Conservation (phyloP, 2,797 vertebrate species). For the Eurystomus glaucurus region DNA sequence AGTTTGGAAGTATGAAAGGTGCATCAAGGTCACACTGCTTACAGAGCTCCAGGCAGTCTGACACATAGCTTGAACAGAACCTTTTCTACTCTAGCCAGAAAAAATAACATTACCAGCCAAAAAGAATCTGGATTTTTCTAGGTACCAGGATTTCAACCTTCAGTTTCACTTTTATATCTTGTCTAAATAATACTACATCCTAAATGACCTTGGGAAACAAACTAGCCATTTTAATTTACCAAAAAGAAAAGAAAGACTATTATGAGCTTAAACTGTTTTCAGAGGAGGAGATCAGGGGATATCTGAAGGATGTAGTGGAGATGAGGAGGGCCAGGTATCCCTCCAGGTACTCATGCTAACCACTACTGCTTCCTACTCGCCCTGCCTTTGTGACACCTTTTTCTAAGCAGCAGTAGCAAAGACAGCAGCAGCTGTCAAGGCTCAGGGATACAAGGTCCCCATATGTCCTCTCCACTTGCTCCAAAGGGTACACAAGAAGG, state of each 20-base stretch:
- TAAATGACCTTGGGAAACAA: not conserved
- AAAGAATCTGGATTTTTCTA: not conserved
- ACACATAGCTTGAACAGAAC: not conserved
- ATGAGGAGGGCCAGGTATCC: not conserved
- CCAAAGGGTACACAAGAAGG: not conserved
- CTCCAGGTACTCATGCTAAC: not conserved
- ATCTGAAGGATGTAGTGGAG: not conserved
- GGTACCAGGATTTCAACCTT: not conserved
- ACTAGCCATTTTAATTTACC: not conserved
- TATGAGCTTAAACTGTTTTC: not conserved
- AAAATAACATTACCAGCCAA: not conserved
- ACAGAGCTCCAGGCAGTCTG: not conserved
- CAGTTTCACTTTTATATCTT: not conserved
- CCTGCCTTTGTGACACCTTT: not conserved
- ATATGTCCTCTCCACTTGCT: not conserved
- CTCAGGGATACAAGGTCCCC: not conserved
- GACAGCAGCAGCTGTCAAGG: not conserved
- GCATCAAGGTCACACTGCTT: not conserved
- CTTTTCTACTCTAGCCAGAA: not conserved
- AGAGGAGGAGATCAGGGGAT: not conserved
- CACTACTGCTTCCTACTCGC: not conserved
- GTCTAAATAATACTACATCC: not conserved
- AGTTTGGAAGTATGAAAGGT: not conserved
- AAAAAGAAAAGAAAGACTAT: not conserved
- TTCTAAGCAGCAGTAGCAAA: not conserved